Base-by-base conservation (phyloP, 2,888 invertebrate species). In the Liposcelis brunnea region DNA sequence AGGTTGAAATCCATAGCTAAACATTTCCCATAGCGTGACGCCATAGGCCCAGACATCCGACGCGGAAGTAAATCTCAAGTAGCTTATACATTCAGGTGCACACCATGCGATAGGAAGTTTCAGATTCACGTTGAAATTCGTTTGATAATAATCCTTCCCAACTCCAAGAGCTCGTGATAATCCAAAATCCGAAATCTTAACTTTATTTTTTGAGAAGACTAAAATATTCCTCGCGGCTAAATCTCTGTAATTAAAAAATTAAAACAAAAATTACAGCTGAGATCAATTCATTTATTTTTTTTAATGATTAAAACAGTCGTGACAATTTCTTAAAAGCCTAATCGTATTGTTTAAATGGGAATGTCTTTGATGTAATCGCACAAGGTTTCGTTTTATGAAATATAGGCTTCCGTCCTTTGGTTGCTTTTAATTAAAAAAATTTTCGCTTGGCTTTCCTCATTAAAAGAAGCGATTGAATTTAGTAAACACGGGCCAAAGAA, bases 1-100 rank as follows among this genome's bases (percentile, higher is more conserved):
- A 0, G 98, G 98, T 62, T 95, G 94, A 60, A 91, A 90, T 1
- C 97, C 97, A 59, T 95, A 97, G 1, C 91, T 90, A 62, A 97
- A 98, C 89, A 97, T 90, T 64, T 98, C 98, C 97, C 97, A 98
- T 1, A 98, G 68, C n/a, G 94, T 91, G 0, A 95, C 90, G 2
- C 89, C 97, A 61, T 82, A 98, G 0, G 97, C 91, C 97, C 97
- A 98, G 0, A 95, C 91, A 60, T 98, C 98, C 47, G 91, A 91
- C 5, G 94, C 81, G 6, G 91, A 87, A 1, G 97, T 98, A 62
- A 98, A 98, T 48, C 89, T 78, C 49, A 97, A 69, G 62, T 86
- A 95, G 53, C 90, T 84, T 54, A 98, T 95, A 61, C 91, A 93
- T 65, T 98, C 97, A 0, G 97, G 95, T 0, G 97, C 95, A 68